phyloP scores from a whole-genome alignment of 2,888 invertebrate genomes.

The Gonocerus acuteangulatus region DNA sequence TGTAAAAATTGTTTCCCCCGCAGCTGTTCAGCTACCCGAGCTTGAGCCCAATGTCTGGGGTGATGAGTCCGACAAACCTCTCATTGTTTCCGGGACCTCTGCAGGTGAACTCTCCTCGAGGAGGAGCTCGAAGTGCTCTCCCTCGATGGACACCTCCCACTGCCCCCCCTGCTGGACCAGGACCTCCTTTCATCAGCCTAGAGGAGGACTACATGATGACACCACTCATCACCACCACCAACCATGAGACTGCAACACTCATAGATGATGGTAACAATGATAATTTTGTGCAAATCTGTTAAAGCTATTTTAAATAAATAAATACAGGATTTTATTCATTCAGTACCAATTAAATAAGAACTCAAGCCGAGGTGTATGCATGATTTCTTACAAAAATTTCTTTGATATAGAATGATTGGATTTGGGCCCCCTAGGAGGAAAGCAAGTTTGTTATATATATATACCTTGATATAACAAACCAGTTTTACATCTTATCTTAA shows the following conservation, averaged over 20 bases:
- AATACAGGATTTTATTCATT: background rate
- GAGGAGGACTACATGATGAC: slow-evolving; percentile 95
- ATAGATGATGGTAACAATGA: slow-evolving; percentile 67
- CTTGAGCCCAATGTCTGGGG: slow-evolving; percentile 76
- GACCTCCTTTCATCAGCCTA: slow-evolving; percentile 73
- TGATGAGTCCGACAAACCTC: slow-evolving; percentile 80
- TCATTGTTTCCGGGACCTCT: slow-evolving; percentile 64
- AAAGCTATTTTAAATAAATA: background rate
- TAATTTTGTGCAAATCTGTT: slow-evolving; percentile 38
- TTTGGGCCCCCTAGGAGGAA: too few species aligned
- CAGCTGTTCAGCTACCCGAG: slow-evolving; percentile 90
- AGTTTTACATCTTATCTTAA: too few species aligned
- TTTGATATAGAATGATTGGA: too few species aligned
- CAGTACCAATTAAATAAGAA: background rate
- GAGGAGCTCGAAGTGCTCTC: slow-evolving; percentile 54
- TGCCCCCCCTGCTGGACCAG: slow-evolving; percentile 58
- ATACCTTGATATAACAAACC: too few species aligned
- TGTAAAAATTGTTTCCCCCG: too few species aligned
- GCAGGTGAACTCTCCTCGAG: slow-evolving; percentile 60
- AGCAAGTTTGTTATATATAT: too few species aligned
- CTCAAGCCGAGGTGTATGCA: too few species aligned
- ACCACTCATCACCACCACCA: slow-evolving; percentile 54
- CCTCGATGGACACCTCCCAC: slow-evolving; percentile 41
- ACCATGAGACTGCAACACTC: slow-evolving; percentile 52
- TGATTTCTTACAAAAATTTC: too few species aligned